A percentile compares a stretch with the other conserved stretches of the same genome.
Conservation (phyloP, 2,888 invertebrate species). For the Amphipoea oculea region DNA sequence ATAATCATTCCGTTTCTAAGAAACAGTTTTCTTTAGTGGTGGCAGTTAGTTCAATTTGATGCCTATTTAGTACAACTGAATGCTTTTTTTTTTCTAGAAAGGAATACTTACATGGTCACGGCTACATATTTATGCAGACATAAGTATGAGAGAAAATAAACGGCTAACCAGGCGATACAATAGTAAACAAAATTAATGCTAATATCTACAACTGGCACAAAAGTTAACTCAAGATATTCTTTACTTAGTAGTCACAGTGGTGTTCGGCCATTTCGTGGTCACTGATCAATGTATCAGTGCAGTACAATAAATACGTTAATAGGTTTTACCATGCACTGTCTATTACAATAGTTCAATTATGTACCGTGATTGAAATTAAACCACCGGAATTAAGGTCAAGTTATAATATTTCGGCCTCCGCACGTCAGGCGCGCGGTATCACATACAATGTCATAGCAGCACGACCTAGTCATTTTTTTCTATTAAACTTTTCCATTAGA, state of each 20-base stretch:
- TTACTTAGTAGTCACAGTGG: neutral
- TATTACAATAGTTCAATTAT: constrained; percentile 73
- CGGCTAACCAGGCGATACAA: neutral
- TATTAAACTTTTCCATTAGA: constrained; percentile 54
- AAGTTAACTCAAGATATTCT: constrained; percentile 3
- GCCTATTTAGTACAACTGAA: constrained; percentile 22
- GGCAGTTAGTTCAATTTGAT: constrained; percentile 25
- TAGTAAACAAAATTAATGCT: constrained; percentile 8
- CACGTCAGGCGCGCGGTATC: constrained; percentile 75
- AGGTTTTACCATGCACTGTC: constrained; percentile 55
- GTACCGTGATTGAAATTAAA: constrained; percentile 74
- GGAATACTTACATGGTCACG: constrained; percentile 1
- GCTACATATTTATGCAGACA: constrained; percentile 11
- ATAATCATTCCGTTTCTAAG: constrained; percentile 23
- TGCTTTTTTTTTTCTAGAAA: constrained; percentile 24
- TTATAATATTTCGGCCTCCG: constrained; percentile 77
- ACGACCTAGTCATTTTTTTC: constrained; percentile 69
- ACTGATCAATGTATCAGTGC: constrained; percentile 33
- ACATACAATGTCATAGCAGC: constrained; percentile 74
- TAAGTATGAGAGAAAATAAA: constrained; percentile 7
- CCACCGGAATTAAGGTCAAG: constrained; percentile 77
- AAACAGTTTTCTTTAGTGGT: constrained; percentile 5
- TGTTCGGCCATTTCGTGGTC: constrained; percentile 20
- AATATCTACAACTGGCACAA: neutral
- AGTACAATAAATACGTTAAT: constrained; percentile 59